A percentile compares a stretch with the other conserved stretches of the same genome.
Conservation (phyloP, 2,797 vertebrate species). For the Sarcophilus harrisii region DNA sequence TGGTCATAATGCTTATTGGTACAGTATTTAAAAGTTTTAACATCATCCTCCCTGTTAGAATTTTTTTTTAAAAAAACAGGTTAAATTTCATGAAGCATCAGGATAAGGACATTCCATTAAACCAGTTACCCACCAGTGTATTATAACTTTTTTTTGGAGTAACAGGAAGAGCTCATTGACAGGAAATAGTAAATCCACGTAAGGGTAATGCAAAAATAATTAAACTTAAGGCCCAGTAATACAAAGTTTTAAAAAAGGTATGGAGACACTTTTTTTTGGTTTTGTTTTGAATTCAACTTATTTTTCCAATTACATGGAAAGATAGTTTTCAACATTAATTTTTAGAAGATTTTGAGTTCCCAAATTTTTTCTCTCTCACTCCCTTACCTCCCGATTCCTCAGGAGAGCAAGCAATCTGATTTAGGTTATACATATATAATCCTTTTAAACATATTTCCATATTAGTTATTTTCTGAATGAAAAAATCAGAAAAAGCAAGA, state of each 20-base stretch:
- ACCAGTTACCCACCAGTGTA: not conserved
- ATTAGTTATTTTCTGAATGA: no score
- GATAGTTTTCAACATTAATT: no score
- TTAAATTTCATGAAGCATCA: not conserved
- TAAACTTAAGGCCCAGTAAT: not conserved
- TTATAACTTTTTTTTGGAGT: not conserved
- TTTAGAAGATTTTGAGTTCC: no score
- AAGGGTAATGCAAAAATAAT: not conserved
- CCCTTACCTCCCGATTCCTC: no score
- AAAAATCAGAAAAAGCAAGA: no score
- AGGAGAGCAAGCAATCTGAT: no score
- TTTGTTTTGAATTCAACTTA: no score
- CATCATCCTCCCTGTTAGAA: no score
- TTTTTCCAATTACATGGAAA: no score
- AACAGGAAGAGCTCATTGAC: not conserved
- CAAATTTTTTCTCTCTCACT: no score
- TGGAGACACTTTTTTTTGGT: not conserved
- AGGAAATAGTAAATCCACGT: not conserved
- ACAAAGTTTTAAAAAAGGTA: not conserved
- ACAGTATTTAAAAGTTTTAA: constrained; percentile 52
- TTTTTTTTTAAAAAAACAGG: not conserved
- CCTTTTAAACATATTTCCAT: no score
- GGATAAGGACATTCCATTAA: not conserved
- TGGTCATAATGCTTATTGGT: constrained; percentile 95
- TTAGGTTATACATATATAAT: no score